phyloP scores from a whole-genome alignment of 1,140 invertebrate genomes.

The Octopus sinensis region DNA sequence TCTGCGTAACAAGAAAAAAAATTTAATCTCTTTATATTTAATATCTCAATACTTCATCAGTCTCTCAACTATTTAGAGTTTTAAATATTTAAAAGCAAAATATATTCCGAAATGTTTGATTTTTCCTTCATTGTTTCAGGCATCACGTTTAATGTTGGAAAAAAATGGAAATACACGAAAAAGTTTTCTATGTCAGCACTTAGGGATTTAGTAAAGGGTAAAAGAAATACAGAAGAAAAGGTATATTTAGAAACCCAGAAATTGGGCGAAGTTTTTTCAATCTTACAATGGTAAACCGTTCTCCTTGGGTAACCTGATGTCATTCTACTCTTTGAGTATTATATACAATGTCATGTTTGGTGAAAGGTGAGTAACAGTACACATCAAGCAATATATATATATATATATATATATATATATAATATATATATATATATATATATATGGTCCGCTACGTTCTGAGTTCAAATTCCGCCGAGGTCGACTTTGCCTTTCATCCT shows the following conservation, averaged over 20 bases:
- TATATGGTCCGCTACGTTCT: too few species aligned
- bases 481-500: too few species aligned
- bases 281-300: constrained; percentile 9
- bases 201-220: constrained; percentile 73
- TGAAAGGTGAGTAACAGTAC: constrained; percentile 18
- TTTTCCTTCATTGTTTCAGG: constrained; percentile 58
- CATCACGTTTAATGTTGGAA: constrained; percentile 84
- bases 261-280: constrained; percentile 7
- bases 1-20: too few species aligned
- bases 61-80: too few species aligned
- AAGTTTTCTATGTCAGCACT: constrained; percentile 84
- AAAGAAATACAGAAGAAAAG: constrained; percentile 25
- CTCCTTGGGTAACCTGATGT: constrained; percentile 18
- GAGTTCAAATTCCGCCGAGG: too few species aligned
- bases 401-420: too few species aligned
- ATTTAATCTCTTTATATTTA: too few species aligned
- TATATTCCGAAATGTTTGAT: too few species aligned
- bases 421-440: too few species aligned
- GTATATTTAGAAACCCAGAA: constrained; percentile 26
- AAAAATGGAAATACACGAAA: constrained; percentile 87
- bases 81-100: too few species aligned
- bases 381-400: too few species aligned
- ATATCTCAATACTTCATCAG: too few species aligned
- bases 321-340: constrained; percentile 32
- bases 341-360: constrained; percentile 32